Evolutionary conservation across 2,888 invertebrate species (phyloP).

Genomic region (Piscicola geometra): DNA sequence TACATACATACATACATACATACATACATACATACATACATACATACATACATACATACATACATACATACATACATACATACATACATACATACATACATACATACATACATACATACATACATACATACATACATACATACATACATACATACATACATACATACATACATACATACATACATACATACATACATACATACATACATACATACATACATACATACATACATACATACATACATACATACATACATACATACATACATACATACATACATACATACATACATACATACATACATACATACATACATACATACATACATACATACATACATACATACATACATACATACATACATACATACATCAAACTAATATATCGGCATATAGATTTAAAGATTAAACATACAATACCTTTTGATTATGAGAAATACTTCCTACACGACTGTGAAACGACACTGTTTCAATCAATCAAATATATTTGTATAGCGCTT

Average conservation of each 20-base stretch:
- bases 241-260: not conserved
- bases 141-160: not conserved
- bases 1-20: too few species aligned
- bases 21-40: too few species aligned
- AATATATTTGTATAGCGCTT: too few species aligned
- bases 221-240: not conserved
- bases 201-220: not conserved
- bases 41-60: conserved; percentile 15
- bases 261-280: not conserved
- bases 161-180: too few species aligned
- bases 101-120: conserved; percentile 7
- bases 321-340: conserved; percentile 2
- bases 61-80: conserved; percentile 16
- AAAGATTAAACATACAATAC: not conserved
- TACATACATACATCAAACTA: not conserved
- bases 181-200: too few species aligned
- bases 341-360: not conserved
- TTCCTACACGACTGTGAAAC: too few species aligned
- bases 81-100: conserved; percentile 10
- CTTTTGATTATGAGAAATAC: too few species aligned
- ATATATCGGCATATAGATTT: not conserved
- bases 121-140: conserved; percentile 28
- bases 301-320: conserved; percentile 9
- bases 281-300: not conserved
- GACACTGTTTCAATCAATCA: too few species aligned